Conservation (phyloP, 2,888 invertebrate genomes). For the Sphinx pinastri region DNA sequence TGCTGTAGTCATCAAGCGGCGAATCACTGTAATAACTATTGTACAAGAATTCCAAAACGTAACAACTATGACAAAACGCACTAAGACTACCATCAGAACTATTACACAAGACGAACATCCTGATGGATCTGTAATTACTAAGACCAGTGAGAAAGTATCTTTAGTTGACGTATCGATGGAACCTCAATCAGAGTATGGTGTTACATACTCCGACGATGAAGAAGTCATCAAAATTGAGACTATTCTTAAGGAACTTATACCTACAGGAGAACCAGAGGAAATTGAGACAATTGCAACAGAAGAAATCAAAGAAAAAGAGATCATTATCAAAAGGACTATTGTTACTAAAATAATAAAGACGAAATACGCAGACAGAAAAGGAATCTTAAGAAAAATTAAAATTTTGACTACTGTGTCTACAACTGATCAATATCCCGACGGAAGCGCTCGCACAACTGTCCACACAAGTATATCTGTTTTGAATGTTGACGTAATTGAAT, state of each 20-base stretch:
- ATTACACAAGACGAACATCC: slow-evolving; percentile 69
- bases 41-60: slow-evolving; percentile 57
- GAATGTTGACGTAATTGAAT: slow-evolving; percentile 30
- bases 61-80: slow-evolving; percentile 53
- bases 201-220: slow-evolving; percentile 25
- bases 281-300: slow-evolving; percentile 43
- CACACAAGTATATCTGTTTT: slow-evolving; percentile 41
- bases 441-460: slow-evolving; percentile 45
- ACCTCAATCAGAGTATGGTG: slow-evolving; percentile 12
- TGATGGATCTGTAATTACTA: slow-evolving; percentile 66
- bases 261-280: slow-evolving; percentile 45
- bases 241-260: slow-evolving; percentile 40
- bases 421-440: slow-evolving; percentile 55
- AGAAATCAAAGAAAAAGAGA: slow-evolving; percentile 36
- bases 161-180: slow-evolving; percentile 55
- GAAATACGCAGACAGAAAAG: slow-evolving; percentile 47
- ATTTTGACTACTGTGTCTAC: slow-evolving; percentile 40
- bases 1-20: slow-evolving; percentile 58
- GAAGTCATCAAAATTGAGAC: slow-evolving; percentile 30
- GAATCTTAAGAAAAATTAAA: slow-evolving; percentile 29
- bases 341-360: slow-evolving; percentile 48
- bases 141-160: slow-evolving; percentile 68
- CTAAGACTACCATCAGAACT: slow-evolving; percentile 63
- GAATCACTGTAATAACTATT: slow-evolving; percentile 57
- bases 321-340: slow-evolving; percentile 45